These are phyloP conservation scores for Pogonomyrmex barbatus DNA, from an alignment of 1,140 invertebrate species.

Conservation along the genomic window DNA sequence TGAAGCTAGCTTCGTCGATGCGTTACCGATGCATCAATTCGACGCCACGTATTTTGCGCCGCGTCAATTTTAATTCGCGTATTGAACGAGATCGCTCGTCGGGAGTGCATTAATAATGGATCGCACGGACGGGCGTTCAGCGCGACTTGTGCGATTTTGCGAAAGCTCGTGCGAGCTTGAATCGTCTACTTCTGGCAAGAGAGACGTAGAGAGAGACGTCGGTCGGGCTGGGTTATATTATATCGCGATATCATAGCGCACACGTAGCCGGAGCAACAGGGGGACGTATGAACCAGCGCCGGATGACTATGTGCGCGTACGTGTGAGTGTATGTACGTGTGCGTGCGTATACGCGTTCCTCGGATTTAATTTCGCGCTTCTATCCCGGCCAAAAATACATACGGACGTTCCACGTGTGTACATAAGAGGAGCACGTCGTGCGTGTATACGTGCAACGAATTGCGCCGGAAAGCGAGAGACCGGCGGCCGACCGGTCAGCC, in stretches of 20 bases:
- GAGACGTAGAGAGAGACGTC: not conserved
- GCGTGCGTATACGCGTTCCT: conserved; percentile 13
- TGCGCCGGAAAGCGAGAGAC: conserved; percentile 61
- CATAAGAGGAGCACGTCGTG: not conserved
- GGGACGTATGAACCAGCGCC: not conserved
- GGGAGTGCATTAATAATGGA: conserved; percentile 2
- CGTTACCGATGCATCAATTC: not conserved
- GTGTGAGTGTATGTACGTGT: not conserved
- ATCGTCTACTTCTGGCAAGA: conserved; percentile 11
- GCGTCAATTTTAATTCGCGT: conserved; percentile 21
- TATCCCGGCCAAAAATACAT: conserved; percentile 27
- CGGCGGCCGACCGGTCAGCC: conserved; percentile 24
- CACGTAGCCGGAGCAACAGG: conserved; percentile 5
- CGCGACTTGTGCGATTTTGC: not conserved
- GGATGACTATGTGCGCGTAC: not conserved
- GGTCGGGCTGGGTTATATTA: conserved; percentile 23
- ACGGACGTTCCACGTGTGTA: not conserved
- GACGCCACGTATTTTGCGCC: not conserved
- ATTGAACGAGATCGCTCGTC: not conserved
- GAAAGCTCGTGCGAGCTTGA: not conserved
- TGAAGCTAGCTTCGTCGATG: not conserved
- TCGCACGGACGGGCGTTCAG: not conserved
- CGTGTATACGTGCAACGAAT: conserved; percentile 53
- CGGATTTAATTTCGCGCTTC: conserved; percentile 65
- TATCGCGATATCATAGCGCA: conserved; percentile 47